phyloP scores from a whole-genome alignment of 2,113 vertebrate genomes.

The Amphiprion ocellaris region DNA sequence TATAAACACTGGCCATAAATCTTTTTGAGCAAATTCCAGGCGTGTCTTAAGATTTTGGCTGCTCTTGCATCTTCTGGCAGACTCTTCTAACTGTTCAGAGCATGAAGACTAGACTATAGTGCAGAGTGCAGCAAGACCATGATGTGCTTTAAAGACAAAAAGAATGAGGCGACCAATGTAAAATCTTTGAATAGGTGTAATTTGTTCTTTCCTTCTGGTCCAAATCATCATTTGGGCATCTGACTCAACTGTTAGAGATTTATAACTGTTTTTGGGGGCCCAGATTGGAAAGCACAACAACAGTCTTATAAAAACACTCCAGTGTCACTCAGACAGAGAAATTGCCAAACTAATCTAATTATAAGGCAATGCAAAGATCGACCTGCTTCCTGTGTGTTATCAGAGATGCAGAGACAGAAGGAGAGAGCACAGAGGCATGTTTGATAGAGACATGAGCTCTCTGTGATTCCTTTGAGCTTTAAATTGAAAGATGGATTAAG shows the following conservation, averaged over 20 bases:
- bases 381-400: background rate
- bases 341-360: background rate
- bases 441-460: constrained; percentile 46
- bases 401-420: constrained; percentile 25
- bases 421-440: constrained; percentile 27
- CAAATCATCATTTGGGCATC: background rate
- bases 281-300: background rate
- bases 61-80: background rate
- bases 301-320: background rate
- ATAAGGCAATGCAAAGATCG: constrained; percentile 3
- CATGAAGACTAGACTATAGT: too few relatives aligned
- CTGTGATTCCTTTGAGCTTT: constrained; percentile 67
- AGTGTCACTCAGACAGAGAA: background rate
- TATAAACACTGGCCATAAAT: too few relatives aligned
- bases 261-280: background rate
- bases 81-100: background rate
- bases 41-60: background rate
- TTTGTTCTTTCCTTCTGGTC: background rate
- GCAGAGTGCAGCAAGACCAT: too few relatives aligned
- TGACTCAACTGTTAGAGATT: background rate
- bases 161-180: background rate
- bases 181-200: background rate
- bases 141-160: background rate
- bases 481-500: constrained; percentile 71
- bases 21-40: too few relatives aligned